Percentiles rank a stretch among this genome's conserved stretches.
These are phyloP conservation scores for Muschampia plurimacula DNA, from an alignment of 2,888 invertebrate genomes.

Conservation along the genomic window DNA sequence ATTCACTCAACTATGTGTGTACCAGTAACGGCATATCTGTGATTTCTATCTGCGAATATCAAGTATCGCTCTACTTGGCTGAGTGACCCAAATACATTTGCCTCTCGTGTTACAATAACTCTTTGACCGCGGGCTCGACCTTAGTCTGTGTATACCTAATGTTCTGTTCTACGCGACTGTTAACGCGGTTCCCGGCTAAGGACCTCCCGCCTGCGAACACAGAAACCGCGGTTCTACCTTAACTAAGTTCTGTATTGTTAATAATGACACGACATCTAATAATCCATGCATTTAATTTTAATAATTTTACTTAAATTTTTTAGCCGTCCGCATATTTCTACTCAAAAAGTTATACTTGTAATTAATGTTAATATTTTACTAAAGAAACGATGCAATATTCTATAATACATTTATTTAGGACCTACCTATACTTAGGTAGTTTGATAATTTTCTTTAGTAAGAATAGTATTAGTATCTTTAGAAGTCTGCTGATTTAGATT, in stretches of 20 bases:
- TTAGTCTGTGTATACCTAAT: constrained; percentile 9
- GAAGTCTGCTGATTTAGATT: too few relatives aligned
- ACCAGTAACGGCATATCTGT: constrained; percentile 27
- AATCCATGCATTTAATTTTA: too few relatives aligned
- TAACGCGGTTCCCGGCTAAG: constrained; percentile 8
- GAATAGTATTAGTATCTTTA: too few relatives aligned
- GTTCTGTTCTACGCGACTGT: constrained; percentile 13
- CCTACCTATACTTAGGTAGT: not conserved
- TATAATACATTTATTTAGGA: too few relatives aligned
- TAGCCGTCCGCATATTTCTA: too few relatives aligned
- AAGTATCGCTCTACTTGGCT: constrained; percentile 41
- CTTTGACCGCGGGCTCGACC: constrained; percentile 38
- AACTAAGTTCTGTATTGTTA: not conserved
- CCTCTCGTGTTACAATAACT: constrained; percentile 37
- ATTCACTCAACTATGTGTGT: constrained; percentile 3
- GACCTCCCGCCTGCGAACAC: not conserved
- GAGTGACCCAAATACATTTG: constrained; percentile 47
- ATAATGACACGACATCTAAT: not conserved
- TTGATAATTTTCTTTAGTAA: not conserved
- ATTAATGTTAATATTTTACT: too few relatives aligned
- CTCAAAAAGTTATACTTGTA: too few relatives aligned
- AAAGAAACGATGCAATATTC: too few relatives aligned
- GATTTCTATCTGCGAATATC: constrained; percentile 47
- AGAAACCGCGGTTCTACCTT: not conserved
- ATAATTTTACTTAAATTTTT: too few relatives aligned